These are phyloP conservation scores for Monoplex corrugatus DNA, from an alignment of 2,888 invertebrate genomes.

Conservation along the genomic window DNA sequence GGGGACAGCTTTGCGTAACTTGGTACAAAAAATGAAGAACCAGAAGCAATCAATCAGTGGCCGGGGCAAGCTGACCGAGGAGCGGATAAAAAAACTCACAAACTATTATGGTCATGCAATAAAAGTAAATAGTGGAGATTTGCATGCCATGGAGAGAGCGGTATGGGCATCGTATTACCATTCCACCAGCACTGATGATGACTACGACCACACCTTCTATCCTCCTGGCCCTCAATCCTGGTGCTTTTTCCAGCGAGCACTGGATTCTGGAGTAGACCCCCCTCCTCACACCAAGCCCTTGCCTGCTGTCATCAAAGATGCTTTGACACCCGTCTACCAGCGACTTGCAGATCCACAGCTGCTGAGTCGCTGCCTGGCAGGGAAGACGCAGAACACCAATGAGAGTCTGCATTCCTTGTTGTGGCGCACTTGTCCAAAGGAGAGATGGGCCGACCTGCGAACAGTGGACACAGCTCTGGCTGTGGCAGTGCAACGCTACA, in stretches of 20 bases:
- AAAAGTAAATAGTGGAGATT: not conserved
- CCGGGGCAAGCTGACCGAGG: slow-evolving; percentile 21
- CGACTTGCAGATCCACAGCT: not conserved
- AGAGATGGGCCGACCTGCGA: not conserved
- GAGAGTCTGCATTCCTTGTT: not conserved
- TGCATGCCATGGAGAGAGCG: not conserved
- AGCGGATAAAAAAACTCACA: not conserved
- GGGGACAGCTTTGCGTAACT: not conserved
- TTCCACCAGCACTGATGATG: not conserved
- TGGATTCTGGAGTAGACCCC: not conserved
- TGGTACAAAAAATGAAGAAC: slow-evolving; percentile 7
- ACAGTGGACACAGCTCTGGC: not conserved
- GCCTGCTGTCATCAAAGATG: not conserved
- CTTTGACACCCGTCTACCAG: not conserved
- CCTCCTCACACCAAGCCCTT: slow-evolving; percentile 5
- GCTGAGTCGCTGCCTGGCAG: not conserved
- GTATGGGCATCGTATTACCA: not conserved
- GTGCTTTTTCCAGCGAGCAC: slow-evolving; percentile 3
- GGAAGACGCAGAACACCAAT: slow-evolving; percentile 9
- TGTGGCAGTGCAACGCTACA: not conserved
- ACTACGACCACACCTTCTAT: not conserved
- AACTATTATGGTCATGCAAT: not conserved
- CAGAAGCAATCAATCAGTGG: not conserved
- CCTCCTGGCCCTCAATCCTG: not conserved
- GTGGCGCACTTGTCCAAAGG: not conserved